Percentiles rank a stretch among this genome's conserved stretches.
phyloP scores from a whole-genome alignment of 2,888 invertebrate genomes.

The Cataglyphis livida region DNA sequence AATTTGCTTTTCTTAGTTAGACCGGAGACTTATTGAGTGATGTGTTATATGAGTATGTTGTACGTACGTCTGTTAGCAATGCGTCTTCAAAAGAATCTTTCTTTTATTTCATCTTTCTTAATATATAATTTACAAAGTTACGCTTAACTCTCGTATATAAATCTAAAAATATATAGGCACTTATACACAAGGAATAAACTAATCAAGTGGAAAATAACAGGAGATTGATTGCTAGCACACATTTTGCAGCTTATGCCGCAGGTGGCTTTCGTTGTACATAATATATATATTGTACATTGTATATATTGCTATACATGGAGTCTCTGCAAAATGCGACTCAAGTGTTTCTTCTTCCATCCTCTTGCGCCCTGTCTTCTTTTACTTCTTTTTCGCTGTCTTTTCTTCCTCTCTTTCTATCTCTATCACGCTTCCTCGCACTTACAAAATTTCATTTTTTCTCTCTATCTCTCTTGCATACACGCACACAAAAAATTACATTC shows the following conservation, averaged over 20 bases:
- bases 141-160: slow-evolving; percentile 78
- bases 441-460: neutral
- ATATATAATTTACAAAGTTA: slow-evolving; percentile 83
- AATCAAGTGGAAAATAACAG: slow-evolving; percentile 80
- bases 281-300: slow-evolving; percentile 76
- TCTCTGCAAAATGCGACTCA: slow-evolving; percentile 63
- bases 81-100: slow-evolving; percentile 45
- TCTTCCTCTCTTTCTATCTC: slow-evolving; percentile 19
- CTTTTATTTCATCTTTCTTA: slow-evolving; percentile 82
- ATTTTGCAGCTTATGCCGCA: slow-evolving; percentile 66
- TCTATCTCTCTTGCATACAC: neutral
- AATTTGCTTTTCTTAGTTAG: too few species aligned
- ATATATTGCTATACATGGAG: slow-evolving; percentile 74
- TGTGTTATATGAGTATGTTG: neutral
- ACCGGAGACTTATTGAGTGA: too few species aligned
- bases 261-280: slow-evolving; percentile 72
- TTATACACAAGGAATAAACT: slow-evolving; percentile 77
- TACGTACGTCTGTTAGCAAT: neutral
- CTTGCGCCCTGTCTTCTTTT: neutral
- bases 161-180: slow-evolving; percentile 81
- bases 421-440: neutral
- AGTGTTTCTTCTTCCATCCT: slow-evolving; percentile 56
- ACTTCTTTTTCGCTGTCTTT: slow-evolving; percentile 19
- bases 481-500: slow-evolving; percentile 62
- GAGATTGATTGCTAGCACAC: slow-evolving; percentile 73